phyloP scores from a whole-genome alignment of 2,797 vertebrate genomes.

The Neomorphus geoffroyi region DNA sequence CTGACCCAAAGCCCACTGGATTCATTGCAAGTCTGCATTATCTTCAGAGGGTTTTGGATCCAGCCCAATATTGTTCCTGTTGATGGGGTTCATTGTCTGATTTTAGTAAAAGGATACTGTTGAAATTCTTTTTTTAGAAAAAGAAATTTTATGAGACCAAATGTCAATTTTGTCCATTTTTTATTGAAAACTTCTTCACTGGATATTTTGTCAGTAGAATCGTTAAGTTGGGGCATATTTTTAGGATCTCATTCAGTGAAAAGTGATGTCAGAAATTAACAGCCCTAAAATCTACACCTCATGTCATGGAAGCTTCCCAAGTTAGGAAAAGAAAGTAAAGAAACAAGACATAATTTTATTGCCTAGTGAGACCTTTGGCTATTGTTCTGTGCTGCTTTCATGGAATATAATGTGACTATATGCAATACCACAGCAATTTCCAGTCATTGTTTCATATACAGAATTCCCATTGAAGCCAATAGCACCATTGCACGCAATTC shows the following conservation, averaged over 20 bases:
- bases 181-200: conserved; percentile 48
- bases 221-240: conserved; percentile 14
- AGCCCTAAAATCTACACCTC: not conserved
- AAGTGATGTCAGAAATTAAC: conserved; percentile 12
- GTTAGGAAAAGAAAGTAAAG: not conserved
- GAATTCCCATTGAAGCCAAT: conserved; percentile 4
- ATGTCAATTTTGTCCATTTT: conserved; percentile 23
- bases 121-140: conserved; percentile 43
- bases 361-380: not conserved
- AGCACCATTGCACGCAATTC: not conserved
- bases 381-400: conserved; percentile 34
- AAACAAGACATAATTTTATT: not conserved
- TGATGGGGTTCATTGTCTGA: not conserved
- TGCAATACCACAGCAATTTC: conserved; percentile 26
- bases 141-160: not conserved
- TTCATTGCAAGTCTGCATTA: not conserved
- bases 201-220: conserved; percentile 47
- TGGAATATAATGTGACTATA: not conserved
- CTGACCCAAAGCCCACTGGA: not conserved
- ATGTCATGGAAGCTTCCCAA: not conserved
- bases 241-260: conserved; percentile 4
- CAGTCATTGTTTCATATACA: not conserved
- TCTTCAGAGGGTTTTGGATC: not conserved
- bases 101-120: conserved; percentile 16
- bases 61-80: not conserved